Conservation (phyloP, 1,140 invertebrate genomes). For the Zaprionus vittiger region DNA sequence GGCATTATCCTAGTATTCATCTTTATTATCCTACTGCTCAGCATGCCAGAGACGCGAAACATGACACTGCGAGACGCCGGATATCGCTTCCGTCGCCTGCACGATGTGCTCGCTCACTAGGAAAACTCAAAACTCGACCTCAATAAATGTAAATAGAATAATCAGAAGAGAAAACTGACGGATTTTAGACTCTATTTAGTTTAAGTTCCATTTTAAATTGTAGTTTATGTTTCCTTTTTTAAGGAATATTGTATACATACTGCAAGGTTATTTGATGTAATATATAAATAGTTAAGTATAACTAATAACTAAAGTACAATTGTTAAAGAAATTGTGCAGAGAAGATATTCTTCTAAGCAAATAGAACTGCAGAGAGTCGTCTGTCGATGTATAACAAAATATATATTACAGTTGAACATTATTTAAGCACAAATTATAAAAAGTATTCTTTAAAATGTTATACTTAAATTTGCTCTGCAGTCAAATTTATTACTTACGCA, state of each 20-base stretch:
- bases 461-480: background rate
- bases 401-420: background rate
- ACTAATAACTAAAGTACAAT: too few species aligned
- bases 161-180: background rate
- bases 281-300: too few species aligned
- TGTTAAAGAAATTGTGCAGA: background rate
- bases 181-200: background rate
- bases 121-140: background rate
- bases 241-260: too few species aligned
- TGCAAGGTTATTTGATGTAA: too few species aligned
- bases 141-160: constrained; percentile 3
- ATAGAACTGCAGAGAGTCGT: background rate
- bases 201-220: background rate
- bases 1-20: constrained; percentile 62
- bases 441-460: background rate
- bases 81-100: constrained; percentile 47
- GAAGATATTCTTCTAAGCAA: background rate
- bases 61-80: constrained; percentile 56
- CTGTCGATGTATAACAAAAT: background rate
- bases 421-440: background rate
- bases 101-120: constrained; percentile 47
- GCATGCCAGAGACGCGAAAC: constrained; percentile 61
- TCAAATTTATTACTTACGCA: background rate
- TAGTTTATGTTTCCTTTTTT: background rate
- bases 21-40: constrained; percentile 39